Evolutionary conservation across 2,797 vertebrate genomes (phyloP), one percentile per base, ranked within the genome.

Genomic region (Urophycis tenuis): DNA sequence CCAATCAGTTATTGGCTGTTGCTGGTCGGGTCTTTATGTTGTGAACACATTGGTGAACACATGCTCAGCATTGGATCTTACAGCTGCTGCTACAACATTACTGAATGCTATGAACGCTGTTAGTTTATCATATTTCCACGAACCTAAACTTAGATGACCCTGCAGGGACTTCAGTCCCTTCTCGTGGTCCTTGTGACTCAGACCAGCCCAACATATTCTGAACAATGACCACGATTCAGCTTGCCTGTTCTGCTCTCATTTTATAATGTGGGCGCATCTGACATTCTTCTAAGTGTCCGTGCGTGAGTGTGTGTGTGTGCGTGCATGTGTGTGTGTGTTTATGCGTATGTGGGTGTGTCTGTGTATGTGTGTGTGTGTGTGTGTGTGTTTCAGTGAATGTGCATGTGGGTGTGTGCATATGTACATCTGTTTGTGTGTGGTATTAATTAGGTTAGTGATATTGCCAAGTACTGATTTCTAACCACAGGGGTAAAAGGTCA

Each of bases 141-240:
- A 81, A 41, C 11, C 9, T 70, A 17, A 53, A 33, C 49, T 25
- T 14, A 29, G 25, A 30, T n/a, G 25, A 39, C 8, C 12, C 35
- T 14, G 53, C 79, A 77, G 77, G 76, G 53, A 60, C 53, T n/a
- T 9, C 22, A 22, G 3, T 22, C 5, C 14, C 45, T 60, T 25
- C 53, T 60, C 53, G 25, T 17, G 53, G 60, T 29, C 60, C 25
- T 39, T 36, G 80, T 83, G 83, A 91, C 81, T 87, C 85, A 83
- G 80, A 83, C 36, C 75, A 81, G 30, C 80, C 76, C 75, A 71
- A 80, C 77, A 39, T 30, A 75, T 36, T 15, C 49, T 36, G 69
- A 34, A 87, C 85, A 87, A 73, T 77, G 80, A 76, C 22, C 76
- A 34, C 71, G 82, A 74, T 84, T 81, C 80, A 84, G 32, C 29